Base-by-base conservation (phyloP, 1,140 invertebrate species). In the Drosophila kepulauana region DNA sequence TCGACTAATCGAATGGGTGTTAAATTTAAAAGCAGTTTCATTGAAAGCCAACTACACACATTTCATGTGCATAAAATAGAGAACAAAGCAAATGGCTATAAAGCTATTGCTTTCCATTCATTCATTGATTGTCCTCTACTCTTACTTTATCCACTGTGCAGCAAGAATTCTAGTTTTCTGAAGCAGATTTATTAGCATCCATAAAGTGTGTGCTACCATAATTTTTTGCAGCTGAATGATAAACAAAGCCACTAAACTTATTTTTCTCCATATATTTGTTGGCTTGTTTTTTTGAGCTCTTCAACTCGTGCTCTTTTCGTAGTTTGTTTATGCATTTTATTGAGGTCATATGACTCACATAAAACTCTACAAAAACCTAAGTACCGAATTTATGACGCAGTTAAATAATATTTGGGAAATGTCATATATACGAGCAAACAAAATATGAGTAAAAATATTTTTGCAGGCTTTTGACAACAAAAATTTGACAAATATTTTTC, bases 1-100 rank as follows among this genome's bases (percentile, higher is more conserved):
- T 30, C 20, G 54, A 74, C 16, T 56, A 62, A 69, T 66, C 35
- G 25, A 56, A 54, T 20, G 10, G 20, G 8, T 28, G 48, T 25
- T 62, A 33, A 74, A 74, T 62, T 41, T 20, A 57, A 13, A 8
- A 20, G 13, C 13, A 48, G 46, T 20, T 48, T 20, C 15, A 43
- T 43, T 43, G 41, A 43, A 43, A 43, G 41, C 11, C 11, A 43
- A 43, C 41, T 43, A 43, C n/a, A n/a, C 3, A 10, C 11, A 41
- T n/a, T 38, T 38, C 10, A 38, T 10, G 35, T 7, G 35, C 35
- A 43, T 43, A 43, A 43, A 13, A n/a, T 43, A 6, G 41, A 43
- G 41, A 43, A 43, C n/a, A 43, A 43, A 43, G 41, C 20, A 20
- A 41, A 33, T n/a, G 41, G 11, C n/a, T 7, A 13, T 43, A 43